Evolutionary conservation across 2,888 invertebrate genomes (phyloP).

Genomic region (Agrilus biguttatus): DNA sequence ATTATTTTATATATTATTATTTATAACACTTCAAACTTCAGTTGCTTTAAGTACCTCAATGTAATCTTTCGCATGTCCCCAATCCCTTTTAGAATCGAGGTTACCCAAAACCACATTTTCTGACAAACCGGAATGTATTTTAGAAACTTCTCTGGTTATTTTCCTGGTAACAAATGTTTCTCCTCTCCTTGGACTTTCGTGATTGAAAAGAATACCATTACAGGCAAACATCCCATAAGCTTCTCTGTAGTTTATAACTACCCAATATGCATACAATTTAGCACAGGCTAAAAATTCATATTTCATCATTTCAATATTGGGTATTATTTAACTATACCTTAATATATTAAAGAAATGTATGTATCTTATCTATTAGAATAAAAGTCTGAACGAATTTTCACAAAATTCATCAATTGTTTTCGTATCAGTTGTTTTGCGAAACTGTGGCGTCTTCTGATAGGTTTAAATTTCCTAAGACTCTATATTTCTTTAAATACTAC

Average conservation of each 20-base stretch:
- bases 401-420: no score
- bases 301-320: no score
- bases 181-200: constrained; percentile 85
- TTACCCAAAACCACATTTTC: constrained; percentile 84
- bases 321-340: no score
- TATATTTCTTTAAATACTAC: no score
- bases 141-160: constrained; percentile 92
- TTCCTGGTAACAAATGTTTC: constrained; percentile 98
- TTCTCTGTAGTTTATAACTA: constrained; percentile 85
- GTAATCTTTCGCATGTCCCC: constrained; percentile 95
- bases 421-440: no score
- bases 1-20: no score
- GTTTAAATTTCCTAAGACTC: no score
- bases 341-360: no score
- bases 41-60: constrained; percentile 50
- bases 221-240: constrained; percentile 90
- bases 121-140: constrained; percentile 78
- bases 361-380: no score
- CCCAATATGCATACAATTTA: constrained; percentile 91
- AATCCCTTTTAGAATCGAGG: constrained; percentile 87
- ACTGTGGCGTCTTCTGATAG: no score
- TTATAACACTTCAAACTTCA: no score
- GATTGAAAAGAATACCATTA: constrained; percentile 91
- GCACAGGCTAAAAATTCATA: constrained; percentile 58
- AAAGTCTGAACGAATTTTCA: no score